These are phyloP conservation scores for Atethmia centrago DNA, from an alignment of 2,888 invertebrate species.

Conservation along the genomic window DNA sequence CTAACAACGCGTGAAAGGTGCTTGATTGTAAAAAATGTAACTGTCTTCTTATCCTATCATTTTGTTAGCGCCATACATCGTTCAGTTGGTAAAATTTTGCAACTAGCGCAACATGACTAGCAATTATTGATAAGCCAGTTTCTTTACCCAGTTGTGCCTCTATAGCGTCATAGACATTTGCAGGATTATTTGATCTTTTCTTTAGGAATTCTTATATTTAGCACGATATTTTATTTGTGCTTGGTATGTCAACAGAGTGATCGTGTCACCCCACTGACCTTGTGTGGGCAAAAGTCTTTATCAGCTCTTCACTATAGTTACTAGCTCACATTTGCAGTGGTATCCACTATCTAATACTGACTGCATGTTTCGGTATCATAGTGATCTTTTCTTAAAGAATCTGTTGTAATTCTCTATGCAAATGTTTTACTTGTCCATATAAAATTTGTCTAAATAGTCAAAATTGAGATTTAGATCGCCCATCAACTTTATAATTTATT, in stretches of 20 bases:
- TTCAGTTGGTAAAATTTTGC: background rate
- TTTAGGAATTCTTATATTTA: constrained; percentile 31
- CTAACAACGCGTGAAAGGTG: constrained; percentile 31
- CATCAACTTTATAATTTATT: background rate
- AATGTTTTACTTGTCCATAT: background rate
- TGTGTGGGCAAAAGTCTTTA: constrained; percentile 67
- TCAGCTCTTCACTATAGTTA: constrained; percentile 61
- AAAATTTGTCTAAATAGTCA: background rate
- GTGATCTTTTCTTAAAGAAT: constrained; percentile 2
- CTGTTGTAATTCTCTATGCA: background rate
- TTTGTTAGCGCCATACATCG: constrained; percentile 8
- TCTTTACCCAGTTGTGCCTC: constrained; percentile 3
- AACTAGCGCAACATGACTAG: constrained; percentile 1
- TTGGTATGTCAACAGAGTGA: constrained; percentile 54
- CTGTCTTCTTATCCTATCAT: background rate
- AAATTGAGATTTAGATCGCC: background rate
- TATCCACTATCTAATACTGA: constrained; percentile 30
- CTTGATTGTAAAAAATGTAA: constrained; percentile 5
- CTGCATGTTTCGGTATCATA: constrained; percentile 15
- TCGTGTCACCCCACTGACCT: constrained; percentile 65
- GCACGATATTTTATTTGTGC: constrained; percentile 40
- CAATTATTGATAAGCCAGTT: constrained; percentile 15
- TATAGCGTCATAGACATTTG: constrained; percentile 2
- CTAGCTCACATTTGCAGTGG: constrained; percentile 35
- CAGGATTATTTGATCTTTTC: constrained; percentile 37